A percentile compares a stretch with the other conserved stretches of the same genome.
Conservation (phyloP, 1,140 invertebrate species). For the Cotesia glomerata region DNA sequence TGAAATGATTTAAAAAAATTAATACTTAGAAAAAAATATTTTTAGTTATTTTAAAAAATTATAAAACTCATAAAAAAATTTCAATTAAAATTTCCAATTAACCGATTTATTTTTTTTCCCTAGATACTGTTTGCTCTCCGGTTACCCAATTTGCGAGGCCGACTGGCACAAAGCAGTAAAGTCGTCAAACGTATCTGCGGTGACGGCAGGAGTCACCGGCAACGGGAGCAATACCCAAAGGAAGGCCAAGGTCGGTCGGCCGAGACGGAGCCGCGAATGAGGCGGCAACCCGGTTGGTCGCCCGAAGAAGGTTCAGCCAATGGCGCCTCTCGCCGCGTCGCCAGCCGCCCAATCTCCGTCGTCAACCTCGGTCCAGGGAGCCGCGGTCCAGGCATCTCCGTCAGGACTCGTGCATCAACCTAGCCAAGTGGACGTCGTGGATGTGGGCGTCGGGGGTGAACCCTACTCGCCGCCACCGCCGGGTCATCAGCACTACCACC, state of each 20-base stretch:
- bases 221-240: constrained; percentile 70
- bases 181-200: constrained; percentile 58
- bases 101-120: constrained; percentile 26
- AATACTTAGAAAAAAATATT: background rate
- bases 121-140: constrained; percentile 84
- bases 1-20: too few relatives aligned
- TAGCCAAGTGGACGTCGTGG: constrained; percentile 52
- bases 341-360: constrained; percentile 23
- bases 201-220: constrained; percentile 67
- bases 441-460: constrained; percentile 54
- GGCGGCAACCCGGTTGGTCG: constrained; percentile 67
- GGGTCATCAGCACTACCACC: constrained; percentile 59
- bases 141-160: constrained; percentile 86
- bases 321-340: constrained; percentile 37
- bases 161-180: constrained; percentile 92
- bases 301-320: constrained; percentile 61
- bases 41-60: background rate
- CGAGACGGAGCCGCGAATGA: constrained; percentile 71
- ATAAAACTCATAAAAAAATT: background rate
- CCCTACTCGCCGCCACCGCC: constrained; percentile 62
- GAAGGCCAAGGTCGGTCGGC: constrained; percentile 79
- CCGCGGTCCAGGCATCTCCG: constrained; percentile 26
- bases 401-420: constrained; percentile 35
- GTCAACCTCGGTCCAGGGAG: constrained; percentile 28
- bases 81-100: background rate